Evolutionary conservation across 2,113 vertebrate genomes (phyloP), one percentile per base, ranked within the genome.

Genomic region (Oryzias celebensis): DNA sequence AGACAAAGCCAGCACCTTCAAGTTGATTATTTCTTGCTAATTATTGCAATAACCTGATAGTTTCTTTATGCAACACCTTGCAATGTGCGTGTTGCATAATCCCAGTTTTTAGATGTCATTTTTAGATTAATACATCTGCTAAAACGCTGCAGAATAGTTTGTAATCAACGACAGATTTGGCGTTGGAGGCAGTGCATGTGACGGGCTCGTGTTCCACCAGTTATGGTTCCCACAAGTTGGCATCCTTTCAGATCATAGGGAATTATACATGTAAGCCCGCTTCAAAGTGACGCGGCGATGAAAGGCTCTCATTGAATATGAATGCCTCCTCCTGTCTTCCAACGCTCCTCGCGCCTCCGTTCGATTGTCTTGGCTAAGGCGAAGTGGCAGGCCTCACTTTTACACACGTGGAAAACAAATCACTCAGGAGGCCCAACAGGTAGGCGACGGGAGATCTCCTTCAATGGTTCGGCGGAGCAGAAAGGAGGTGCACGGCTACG

Each of bases 211-310:
- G 45, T 75, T 65, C 72, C 71, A 66, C 7, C n/a, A 73, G 68
- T 75, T 81, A 72, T 76, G 53, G 63, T 80, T 79, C 68, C 58
- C 55, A 51, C 73, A 43, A 87, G 36, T 75, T 87, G 80, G 74
- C 78, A 71, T 68, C 66, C 5, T 66, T 80, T 81, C 57, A 77
- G 83, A 84, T 88, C 82, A 87, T 76, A 82, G 65, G 71, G 85
- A 86, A 89, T 90, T 83, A 87, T 78, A 87, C 79, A 89, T 88
- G 75, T 62, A 69, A 73, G 65, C 53, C 58, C 46, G 76, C 87
- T 81, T 88, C 85, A 87, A 84, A 87, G 87, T 77, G 68, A 80
- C 73, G 59, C 68, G 50, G 49, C 55, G 72, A 86, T 87, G 81
- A 88, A 81, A 86, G 76, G 69, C 41, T 13, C 69, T 80, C 70